Percentiles rank a stretch among this genome's conserved stretches.
Evolutionary conservation across 2,113 vertebrate species (phyloP).

Genomic region (Ictalurus punctatus): DNA sequence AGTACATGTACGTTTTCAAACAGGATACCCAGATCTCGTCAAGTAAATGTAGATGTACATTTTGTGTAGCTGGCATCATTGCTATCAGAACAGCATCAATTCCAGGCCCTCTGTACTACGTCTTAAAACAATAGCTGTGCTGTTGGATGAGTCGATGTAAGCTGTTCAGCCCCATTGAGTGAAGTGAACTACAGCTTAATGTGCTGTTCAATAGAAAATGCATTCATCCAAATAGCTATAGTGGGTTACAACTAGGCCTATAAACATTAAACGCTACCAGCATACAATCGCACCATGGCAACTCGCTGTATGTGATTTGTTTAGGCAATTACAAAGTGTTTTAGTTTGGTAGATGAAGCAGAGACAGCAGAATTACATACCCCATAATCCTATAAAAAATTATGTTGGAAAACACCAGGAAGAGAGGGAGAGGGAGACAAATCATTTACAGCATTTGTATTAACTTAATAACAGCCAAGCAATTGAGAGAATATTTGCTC

Average conservation of each 20-base stretch:
- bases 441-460: neutral
- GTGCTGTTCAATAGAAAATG: slow-evolving; percentile 34
- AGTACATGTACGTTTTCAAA: slow-evolving; percentile 5
- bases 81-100: neutral
- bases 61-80: neutral
- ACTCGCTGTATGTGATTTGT: slow-evolving; percentile 2
- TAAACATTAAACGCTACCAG: slow-evolving; percentile 9
- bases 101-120: neutral
- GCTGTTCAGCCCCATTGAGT: slow-evolving; percentile 28
- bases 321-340: slow-evolving; percentile 17
- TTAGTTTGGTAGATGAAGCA: slow-evolving; percentile 27
- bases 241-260: neutral
- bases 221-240: slow-evolving; percentile 31
- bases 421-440: neutral
- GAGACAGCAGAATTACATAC: slow-evolving; percentile 9
- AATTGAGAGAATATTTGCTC: neutral
- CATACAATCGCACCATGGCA: slow-evolving; percentile 10
- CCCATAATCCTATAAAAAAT: slow-evolving; percentile 16
- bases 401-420: neutral
- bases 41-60: neutral
- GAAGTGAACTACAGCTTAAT: slow-evolving; percentile 36
- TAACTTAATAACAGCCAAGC: neutral
- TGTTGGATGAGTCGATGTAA: slow-evolving; percentile 4
- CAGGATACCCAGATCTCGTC: neutral
- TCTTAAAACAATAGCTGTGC: slow-evolving; percentile 20